phyloP scores from a whole-genome alignment of 2,797 vertebrate genomes.

The Pseudomugil tenellus region DNA sequence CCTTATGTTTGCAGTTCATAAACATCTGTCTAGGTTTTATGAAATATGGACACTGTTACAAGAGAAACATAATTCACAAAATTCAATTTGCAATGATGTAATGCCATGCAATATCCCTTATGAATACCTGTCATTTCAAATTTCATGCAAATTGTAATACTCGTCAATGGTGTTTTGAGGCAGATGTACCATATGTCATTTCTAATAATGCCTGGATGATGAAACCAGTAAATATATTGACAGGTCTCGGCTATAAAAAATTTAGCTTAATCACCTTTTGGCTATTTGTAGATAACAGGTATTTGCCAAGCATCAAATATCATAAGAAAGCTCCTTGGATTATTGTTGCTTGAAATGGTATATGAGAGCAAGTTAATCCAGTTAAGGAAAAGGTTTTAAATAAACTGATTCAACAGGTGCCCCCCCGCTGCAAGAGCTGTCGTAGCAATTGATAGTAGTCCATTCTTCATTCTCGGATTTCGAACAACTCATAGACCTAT shows the following conservation, averaged over 20 bases:
- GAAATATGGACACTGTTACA: slow-evolving; percentile 7
- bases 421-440: not conserved
- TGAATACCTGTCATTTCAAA: slow-evolving; percentile 14
- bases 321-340: not conserved
- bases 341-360: slow-evolving; percentile 1
- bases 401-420: slow-evolving; percentile 1
- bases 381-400: not conserved
- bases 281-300: slow-evolving; percentile 8
- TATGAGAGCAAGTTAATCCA: not conserved
- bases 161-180: slow-evolving; percentile 10
- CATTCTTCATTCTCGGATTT: slow-evolving; percentile 13
- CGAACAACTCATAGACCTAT: slow-evolving; percentile 3
- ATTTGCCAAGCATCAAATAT: slow-evolving; percentile 1
- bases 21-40: slow-evolving; percentile 8
- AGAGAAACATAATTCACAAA: slow-evolving; percentile 7
- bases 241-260: slow-evolving; percentile 12
- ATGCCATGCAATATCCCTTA: slow-evolving; percentile 14
- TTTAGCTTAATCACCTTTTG: not conserved
- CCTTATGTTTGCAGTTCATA: slow-evolving; percentile 10
- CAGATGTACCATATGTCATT: not conserved
- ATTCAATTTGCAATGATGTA: slow-evolving; percentile 30
- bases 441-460: not conserved
- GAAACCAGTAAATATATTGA: slow-evolving; percentile 16
- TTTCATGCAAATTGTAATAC: not conserved
- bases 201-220: slow-evolving; percentile 20